Evolutionary conservation across 2,113 vertebrate genomes (phyloP), one percentile per base, ranked within the genome.

Genomic region (Corydoras sp.): DNA sequence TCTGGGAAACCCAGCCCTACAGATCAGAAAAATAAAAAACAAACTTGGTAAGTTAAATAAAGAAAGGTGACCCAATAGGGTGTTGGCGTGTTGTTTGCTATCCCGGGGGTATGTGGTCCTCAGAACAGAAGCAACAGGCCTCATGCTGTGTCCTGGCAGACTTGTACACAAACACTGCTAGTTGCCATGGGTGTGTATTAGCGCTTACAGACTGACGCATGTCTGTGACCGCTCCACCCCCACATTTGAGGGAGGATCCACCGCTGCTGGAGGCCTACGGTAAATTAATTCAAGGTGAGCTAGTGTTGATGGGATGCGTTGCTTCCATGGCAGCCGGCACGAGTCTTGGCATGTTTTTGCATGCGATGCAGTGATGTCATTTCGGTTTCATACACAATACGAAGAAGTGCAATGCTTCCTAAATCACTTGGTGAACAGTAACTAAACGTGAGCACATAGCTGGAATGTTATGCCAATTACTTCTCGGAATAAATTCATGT

Each of bases 241-340:
- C 71, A 63, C 50, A 13, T 61, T 77, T 63, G 65, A 68, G 55
- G 65, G 72, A 69, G 72, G 80, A 72, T 73, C 70, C 71, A 65
- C 77, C 68, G 69, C 69, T 85, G 81, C 79, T 72, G 18, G 79
- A 85, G 83, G 81, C 83, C 80, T 85, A 68, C 59, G 24, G 65
- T 68, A 62, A 81, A 85, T 84, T 87, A 78, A 86, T 77, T 82
- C 84, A 90, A 89, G 86, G 85, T 87, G 81, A 88, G 82, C 84
- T 58, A 60, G 77, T 77, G 82, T 81, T 82, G 78, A 88, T 83
- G 81, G 82, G 80, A 86, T 81, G 84, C 81, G 80, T 71, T 60
- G 86, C 84, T 89, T 65, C 88, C 84, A 87, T 89, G 88, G 84
- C 85, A 89, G 88, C 88, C 55, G 79, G n/a, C 71, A 79, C 81